Evolutionary conservation across 1,140 invertebrate genomes (phyloP).

Genomic region (Campoletis sonorensis): DNA sequence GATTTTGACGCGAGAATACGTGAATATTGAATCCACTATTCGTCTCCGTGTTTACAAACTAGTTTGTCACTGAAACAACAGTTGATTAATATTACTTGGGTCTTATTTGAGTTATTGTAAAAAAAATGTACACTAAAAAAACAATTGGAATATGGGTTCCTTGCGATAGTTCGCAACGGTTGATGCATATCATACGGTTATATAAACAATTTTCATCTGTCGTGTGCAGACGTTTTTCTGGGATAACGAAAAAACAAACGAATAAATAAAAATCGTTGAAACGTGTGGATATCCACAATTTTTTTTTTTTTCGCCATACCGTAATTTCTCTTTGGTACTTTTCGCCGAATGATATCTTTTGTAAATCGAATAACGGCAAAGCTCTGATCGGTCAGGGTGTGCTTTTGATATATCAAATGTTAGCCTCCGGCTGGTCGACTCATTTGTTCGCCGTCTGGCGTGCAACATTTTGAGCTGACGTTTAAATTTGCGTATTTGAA

Average conservation of each 20-base stretch:
- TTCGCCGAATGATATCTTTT: background rate
- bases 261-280: background rate
- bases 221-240: background rate
- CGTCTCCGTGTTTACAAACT: too few relatives aligned
- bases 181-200: background rate
- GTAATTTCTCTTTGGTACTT: conserved; percentile 8
- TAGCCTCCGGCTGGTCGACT: background rate
- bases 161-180: background rate
- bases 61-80: too few relatives aligned
- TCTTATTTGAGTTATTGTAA: background rate
- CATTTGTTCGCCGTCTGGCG: background rate
- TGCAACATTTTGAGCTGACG: conserved; percentile 13
- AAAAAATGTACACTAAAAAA: background rate
- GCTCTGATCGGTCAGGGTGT: background rate
- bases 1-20: too few relatives aligned
- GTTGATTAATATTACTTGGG: too few relatives aligned
- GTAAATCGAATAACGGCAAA: background rate
- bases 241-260: background rate
- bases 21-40: too few relatives aligned
- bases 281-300: background rate
- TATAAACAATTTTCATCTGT: conserved; percentile 5
- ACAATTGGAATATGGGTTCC: background rate
- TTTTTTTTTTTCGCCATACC: background rate
- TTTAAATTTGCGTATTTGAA: background rate
- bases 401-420: background rate